Percentiles rank a stretch among this genome's conserved stretches.
Conservation (phyloP, 2,888 invertebrate species). For the Anarsia innoxiella region DNA sequence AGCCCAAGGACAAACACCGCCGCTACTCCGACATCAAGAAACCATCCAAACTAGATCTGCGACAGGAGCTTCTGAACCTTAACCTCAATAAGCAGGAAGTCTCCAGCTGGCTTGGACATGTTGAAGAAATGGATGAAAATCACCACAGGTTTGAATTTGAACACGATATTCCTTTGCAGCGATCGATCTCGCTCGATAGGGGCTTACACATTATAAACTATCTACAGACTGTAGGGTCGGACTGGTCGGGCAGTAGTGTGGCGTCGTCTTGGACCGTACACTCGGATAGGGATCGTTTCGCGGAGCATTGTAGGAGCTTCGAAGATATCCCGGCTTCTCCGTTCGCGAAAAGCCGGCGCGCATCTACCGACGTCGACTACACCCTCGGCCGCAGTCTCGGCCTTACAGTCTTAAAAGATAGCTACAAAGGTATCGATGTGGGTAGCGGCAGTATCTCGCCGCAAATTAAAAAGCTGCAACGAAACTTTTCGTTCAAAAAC, state of each 20-base stretch:
- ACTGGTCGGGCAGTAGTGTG: slow-evolving; percentile 38
- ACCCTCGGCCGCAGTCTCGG: slow-evolving; percentile 36
- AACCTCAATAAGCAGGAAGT: slow-evolving; percentile 48
- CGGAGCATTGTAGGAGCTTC: slow-evolving; percentile 48
- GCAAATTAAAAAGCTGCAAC: slow-evolving; percentile 49
- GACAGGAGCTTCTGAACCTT: slow-evolving; percentile 51
- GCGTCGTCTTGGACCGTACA: slow-evolving; percentile 48
- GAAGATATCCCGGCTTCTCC: slow-evolving; percentile 65
- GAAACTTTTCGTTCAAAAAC: slow-evolving; percentile 47
- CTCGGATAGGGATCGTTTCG: slow-evolving; percentile 29
- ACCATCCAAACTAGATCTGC: slow-evolving; percentile 43
- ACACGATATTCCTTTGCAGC: slow-evolving; percentile 49
- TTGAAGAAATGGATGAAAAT: slow-evolving; percentile 35
- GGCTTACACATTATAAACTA: slow-evolving; percentile 55
- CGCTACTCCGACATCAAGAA: slow-evolving; percentile 36
- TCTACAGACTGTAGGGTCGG: slow-evolving; percentile 45
- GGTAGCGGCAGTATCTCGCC: slow-evolving; percentile 37
- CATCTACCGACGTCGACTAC: slow-evolving; percentile 45
- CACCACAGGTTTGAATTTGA: slow-evolving; percentile 35
- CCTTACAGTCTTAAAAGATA: slow-evolving; percentile 43
- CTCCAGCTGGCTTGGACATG: slow-evolving; percentile 52
- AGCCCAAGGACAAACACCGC: slow-evolving; percentile 20
- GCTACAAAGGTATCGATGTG: slow-evolving; percentile 45
- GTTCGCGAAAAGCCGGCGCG: slow-evolving; percentile 56
- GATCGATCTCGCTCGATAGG: slow-evolving; percentile 56